Conservation (phyloP, 2,888 invertebrate genomes). For the Parochlus steinenii region DNA sequence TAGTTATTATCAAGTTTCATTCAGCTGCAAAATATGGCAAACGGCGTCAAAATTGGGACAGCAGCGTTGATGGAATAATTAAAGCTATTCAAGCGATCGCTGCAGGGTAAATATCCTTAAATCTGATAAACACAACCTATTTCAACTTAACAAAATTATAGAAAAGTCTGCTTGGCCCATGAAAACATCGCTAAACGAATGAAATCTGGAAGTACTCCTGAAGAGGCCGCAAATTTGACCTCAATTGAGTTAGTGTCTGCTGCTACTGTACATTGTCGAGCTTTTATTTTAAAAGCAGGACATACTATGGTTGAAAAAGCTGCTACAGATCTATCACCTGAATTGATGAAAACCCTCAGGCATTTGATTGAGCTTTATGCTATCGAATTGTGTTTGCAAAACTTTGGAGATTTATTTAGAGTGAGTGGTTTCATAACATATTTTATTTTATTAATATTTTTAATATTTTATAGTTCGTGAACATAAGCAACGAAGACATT, state of each 20-base stretch:
- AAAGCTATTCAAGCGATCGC: slow-evolving; percentile 25
- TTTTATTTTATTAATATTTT: no score
- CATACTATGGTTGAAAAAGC: slow-evolving; percentile 37
- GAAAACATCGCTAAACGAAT: slow-evolving; percentile 42
- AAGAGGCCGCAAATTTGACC: slow-evolving; percentile 71
- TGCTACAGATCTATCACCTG: slow-evolving; percentile 36
- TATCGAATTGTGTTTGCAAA: slow-evolving; percentile 55
- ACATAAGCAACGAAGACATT: slow-evolving; percentile 23
- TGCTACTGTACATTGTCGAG: slow-evolving; percentile 75
- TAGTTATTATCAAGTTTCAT: no score
- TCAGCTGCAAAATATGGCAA: neutral
- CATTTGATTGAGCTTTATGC: slow-evolving; percentile 64
- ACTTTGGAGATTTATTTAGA: slow-evolving; percentile 67
- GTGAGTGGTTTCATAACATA: no score
- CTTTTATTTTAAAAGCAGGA: slow-evolving; percentile 59
- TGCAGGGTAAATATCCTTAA: no score
- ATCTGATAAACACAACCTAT: no score
- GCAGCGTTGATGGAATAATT: slow-evolving; percentile 18
- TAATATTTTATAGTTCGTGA: slow-evolving; percentile 21
- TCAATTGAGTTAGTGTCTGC: slow-evolving; percentile 49
- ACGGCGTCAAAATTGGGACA: neutral
- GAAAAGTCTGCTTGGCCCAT: slow-evolving; percentile 25
- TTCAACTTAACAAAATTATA: no score
- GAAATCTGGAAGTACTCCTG: slow-evolving; percentile 39
- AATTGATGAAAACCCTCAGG: slow-evolving; percentile 43